Percentiles rank a stretch among this genome's conserved stretches.
phyloP scores from a whole-genome alignment of 2,113 vertebrate genomes.

The Sylvilagus bachmani region DNA sequence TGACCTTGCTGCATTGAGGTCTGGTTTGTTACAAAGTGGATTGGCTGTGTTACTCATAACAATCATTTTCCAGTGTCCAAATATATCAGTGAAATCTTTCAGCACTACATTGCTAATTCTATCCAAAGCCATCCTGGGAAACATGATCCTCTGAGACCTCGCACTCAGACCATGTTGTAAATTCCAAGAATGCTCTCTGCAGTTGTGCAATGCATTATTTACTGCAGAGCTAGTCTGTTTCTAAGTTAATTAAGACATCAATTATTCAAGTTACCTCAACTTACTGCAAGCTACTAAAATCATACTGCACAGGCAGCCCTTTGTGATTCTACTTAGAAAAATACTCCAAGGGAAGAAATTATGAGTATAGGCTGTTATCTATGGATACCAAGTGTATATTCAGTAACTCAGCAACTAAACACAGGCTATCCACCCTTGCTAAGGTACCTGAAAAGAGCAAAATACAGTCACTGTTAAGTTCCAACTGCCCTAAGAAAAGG shows the following conservation, averaged over 20 bases:
- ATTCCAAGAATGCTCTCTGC: background rate
- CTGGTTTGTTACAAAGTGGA: background rate
- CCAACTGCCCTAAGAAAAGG: background rate
- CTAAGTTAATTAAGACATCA: conserved; percentile 17
- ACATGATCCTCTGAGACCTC: background rate
- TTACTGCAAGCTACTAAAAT: background rate
- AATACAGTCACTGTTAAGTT: background rate
- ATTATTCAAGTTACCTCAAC: background rate
- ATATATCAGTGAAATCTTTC: background rate
- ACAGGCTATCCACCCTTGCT: background rate
- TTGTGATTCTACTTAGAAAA: background rate
- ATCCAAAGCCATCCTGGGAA: background rate
- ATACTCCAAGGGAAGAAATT: background rate
- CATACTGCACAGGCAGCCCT: background rate
- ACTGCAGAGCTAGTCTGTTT: background rate
- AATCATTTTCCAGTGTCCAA: background rate
- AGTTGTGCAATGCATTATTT: background rate
- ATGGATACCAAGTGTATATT: background rate
- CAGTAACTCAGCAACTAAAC: background rate
- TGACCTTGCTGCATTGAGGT: background rate
- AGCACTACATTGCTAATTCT: background rate
- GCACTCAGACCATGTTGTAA: background rate
- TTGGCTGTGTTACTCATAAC: background rate
- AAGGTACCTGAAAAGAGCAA: background rate
- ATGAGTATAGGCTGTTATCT: background rate